Base-by-base conservation (phyloP, 2,113 vertebrate species). In the Xenopus borealis region DNA sequence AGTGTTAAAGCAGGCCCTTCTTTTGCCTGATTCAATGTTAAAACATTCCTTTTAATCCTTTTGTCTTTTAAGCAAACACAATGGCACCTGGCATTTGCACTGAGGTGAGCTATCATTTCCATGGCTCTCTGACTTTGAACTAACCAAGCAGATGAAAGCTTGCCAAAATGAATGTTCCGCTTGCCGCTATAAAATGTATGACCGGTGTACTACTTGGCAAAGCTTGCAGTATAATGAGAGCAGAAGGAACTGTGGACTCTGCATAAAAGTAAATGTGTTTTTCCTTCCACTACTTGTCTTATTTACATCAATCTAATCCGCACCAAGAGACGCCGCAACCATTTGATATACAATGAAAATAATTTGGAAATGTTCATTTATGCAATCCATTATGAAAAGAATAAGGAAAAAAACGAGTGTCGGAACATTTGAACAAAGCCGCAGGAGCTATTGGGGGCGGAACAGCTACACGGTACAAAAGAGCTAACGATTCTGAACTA, bases 111-210 rank as follows among this genome's bases (percentile, higher is more conserved):
- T 62, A 75, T 75, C 62, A 68, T 72, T 74, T 75, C 46, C 40
- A 45, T 62, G 57, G 73, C 69, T 69, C 58, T 61, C 73, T 76
- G 72, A 69, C 73, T 76, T 69, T 76, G 58, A 76, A 76, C 73
- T 76, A 76, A 76, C 73, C 73, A 69, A 76, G 59, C 74, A 77
- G 74, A 76, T 77, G 74, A 77, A 77, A 70, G 74, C 67, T 77
- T 77, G 66, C 74, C 74, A 77, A 77, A 77, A 77, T 77, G 68
- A 77, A 77, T 70, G 66, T 77, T 77, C 74, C 57, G 64, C 61
- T 70, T 70, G 61, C 67, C n/a, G 66, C 67, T 57, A 61, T 70
- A 70, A n/a, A 70, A 77, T 77, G 64, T 77, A 70, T 77, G 63
- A 59, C 30, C 67, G 64, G 66, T 57, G 67, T 77, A 62, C 67